phyloP scores from a whole-genome alignment of 1,140 invertebrate genomes.

The Ceratosolen fusciceps region DNA sequence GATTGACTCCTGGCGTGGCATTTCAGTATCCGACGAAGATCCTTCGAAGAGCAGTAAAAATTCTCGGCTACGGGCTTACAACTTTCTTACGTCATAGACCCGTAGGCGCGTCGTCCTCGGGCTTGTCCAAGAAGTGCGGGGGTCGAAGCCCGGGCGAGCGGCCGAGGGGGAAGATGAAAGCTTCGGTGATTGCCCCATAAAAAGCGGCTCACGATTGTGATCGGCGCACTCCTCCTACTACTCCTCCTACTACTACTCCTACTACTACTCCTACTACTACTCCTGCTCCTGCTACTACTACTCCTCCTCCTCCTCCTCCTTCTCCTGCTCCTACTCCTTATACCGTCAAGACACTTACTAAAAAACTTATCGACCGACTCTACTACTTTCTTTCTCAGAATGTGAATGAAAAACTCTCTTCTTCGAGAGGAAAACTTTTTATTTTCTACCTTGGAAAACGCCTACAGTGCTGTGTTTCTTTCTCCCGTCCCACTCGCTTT shows the following conservation, averaged over 20 bases:
- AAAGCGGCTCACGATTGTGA: constrained; percentile 53
- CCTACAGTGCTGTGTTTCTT: constrained; percentile 40
- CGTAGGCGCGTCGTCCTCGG: not conserved
- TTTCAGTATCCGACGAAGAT: not conserved
- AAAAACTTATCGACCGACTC: constrained; percentile 47
- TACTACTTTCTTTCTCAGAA: constrained; percentile 17
- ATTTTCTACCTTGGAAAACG: constrained; percentile 35
- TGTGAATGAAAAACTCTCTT: constrained; percentile 20
- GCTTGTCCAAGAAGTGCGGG: constrained; percentile 34
- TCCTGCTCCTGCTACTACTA: too few species aligned
- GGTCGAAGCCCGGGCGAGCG: constrained; percentile 8
- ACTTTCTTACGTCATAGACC: not conserved
- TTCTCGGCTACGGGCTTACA: constrained; percentile 22
- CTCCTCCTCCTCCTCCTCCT: too few species aligned
- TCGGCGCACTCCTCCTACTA: constrained; percentile 27
- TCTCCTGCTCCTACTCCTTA: too few species aligned
- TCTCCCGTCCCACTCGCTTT: not conserved
- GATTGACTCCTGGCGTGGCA: too few species aligned
- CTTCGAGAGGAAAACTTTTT: constrained; percentile 27
- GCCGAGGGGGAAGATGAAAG: constrained; percentile 43
- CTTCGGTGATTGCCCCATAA: constrained; percentile 57
- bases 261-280: too few species aligned
- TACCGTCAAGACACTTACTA: constrained; percentile 25
- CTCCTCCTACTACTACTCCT: too few species aligned
- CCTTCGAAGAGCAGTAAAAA: constrained; percentile 49